Percentiles rank a stretch among this genome's conserved stretches.
These are phyloP conservation scores for Tiaroga cobitis DNA, from an alignment of 2,797 vertebrate genomes.

Conservation along the genomic window DNA sequence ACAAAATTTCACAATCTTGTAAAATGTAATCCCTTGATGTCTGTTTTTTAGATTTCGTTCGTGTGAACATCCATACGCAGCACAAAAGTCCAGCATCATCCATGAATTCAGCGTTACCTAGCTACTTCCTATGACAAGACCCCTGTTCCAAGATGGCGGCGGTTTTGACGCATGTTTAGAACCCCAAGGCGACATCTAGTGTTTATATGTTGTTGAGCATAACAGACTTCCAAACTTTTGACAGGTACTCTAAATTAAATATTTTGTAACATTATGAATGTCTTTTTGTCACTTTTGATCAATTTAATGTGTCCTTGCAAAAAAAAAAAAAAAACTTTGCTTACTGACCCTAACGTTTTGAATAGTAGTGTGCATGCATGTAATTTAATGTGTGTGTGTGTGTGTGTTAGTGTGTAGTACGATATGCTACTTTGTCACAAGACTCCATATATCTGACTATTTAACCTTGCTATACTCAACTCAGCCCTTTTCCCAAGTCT, in stretches of 20 bases:
- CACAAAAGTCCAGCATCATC: too few species aligned
- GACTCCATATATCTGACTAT: constrained; percentile 26
- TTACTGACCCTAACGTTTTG: neutral
- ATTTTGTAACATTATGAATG: neutral
- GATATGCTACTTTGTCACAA: neutral
- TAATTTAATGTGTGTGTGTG: too few species aligned
- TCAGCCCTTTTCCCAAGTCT: constrained; percentile 27
- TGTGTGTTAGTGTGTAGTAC: neutral
- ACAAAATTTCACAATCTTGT: too few species aligned
- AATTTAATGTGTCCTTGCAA: neutral
- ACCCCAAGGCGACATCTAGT: too few species aligned
- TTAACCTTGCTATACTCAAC: constrained; percentile 38
- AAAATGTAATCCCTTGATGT: too few species aligned
- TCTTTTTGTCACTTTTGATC: neutral
- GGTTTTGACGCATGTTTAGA: too few species aligned
- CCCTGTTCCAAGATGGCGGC: too few species aligned
- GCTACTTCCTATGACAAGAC: too few species aligned
- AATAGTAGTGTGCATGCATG: neutral
- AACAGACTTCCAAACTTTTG: neutral
- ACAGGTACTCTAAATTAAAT: neutral
- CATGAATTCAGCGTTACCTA: too few species aligned
- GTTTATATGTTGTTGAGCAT: neutral
- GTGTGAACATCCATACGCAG: too few species aligned
- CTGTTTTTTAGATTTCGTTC: too few species aligned
- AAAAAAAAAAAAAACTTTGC: neutral